Conservation (phyloP, 2,888 invertebrate species). For the Meteorus colon region DNA sequence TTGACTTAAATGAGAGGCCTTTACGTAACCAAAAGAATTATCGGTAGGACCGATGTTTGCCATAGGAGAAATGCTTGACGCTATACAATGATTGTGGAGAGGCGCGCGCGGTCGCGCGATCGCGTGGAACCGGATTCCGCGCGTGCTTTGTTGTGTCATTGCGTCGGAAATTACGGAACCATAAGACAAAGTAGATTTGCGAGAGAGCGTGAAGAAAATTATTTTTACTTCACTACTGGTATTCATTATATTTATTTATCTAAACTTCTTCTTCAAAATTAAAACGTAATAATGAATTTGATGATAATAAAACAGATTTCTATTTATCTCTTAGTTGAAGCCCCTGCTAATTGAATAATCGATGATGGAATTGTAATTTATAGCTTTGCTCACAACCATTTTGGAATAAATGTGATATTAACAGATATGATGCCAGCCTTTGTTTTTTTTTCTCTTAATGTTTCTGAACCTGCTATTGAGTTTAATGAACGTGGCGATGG, state of each 20-base stretch:
- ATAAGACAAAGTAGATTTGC: slow-evolving; percentile 20
- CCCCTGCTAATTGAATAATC: too few relatives aligned
- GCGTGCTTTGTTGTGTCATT: slow-evolving; percentile 36
- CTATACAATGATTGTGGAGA: slow-evolving; percentile 27
- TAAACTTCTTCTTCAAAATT: neutral
- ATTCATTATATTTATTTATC: neutral
- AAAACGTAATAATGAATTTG: neutral
- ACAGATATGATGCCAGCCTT: too few relatives aligned
- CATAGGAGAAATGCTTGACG: slow-evolving; percentile 44
- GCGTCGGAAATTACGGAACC: slow-evolving; percentile 36
- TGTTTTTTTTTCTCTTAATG: neutral
- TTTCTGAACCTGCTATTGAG: neutral
- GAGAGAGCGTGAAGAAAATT: slow-evolving; percentile 15
- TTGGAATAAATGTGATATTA: neutral
- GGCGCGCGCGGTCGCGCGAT: neutral
- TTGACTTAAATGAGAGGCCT: slow-evolving; percentile 27
- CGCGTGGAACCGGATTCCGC: slow-evolving; percentile 40
- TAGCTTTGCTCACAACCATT: neutral
- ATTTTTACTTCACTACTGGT: neutral
- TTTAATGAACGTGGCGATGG: slow-evolving; percentile 18
- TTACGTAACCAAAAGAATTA: slow-evolving; percentile 50
- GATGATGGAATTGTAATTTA: too few relatives aligned
- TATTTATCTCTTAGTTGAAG: too few relatives aligned
- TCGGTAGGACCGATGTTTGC: slow-evolving; percentile 44
- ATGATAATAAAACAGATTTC: too few relatives aligned